Evolutionary conservation across 2,113 vertebrate genomes (phyloP).

Genomic region (Paracanthobrama guichenoti): DNA sequence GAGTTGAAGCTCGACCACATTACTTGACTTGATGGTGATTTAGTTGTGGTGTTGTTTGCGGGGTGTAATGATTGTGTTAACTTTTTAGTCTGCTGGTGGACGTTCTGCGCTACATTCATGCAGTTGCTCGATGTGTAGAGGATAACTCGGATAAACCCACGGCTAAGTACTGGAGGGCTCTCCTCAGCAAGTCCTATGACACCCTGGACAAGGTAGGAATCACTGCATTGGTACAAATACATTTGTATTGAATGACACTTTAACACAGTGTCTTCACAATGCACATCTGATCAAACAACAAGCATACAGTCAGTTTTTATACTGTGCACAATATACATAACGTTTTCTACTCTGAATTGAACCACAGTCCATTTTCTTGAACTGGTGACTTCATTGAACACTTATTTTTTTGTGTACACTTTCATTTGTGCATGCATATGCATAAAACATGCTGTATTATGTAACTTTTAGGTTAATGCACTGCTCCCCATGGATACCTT

Average conservation of each 20-base stretch:
- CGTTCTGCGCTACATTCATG: slow-evolving; percentile 84
- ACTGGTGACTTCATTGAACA: not conserved
- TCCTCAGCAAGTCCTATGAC: slow-evolving; percentile 91
- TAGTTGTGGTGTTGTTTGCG: not conserved
- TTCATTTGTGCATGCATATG: not conserved
- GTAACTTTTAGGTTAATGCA: slow-evolving; percentile 82
- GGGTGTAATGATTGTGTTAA: not conserved
- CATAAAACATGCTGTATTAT: not conserved
- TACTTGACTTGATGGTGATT: not conserved
- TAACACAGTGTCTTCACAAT: no score
- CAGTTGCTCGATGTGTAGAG: slow-evolving; percentile 85
- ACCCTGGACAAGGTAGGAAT: slow-evolving; percentile 87
- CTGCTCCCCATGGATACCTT: slow-evolving; percentile 90
- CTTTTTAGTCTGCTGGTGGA: slow-evolving; percentile 85
- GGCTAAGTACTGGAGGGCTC: slow-evolving; percentile 92
- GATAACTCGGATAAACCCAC: slow-evolving; percentile 83
- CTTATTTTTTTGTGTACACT: not conserved
- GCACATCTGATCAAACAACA: not conserved
- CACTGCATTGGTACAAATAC: not conserved
- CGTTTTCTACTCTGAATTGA: not conserved
- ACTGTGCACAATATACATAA: not conserved
- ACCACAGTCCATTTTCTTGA: not conserved
- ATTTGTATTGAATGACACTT: no score
- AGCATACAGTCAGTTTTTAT: no score
- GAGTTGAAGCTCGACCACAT: slow-evolving; percentile 30